Percentiles rank a stretch among this genome's conserved stretches.
Conservation (phyloP, 2,888 invertebrate genomes). For the Eupithecia inturbata region DNA sequence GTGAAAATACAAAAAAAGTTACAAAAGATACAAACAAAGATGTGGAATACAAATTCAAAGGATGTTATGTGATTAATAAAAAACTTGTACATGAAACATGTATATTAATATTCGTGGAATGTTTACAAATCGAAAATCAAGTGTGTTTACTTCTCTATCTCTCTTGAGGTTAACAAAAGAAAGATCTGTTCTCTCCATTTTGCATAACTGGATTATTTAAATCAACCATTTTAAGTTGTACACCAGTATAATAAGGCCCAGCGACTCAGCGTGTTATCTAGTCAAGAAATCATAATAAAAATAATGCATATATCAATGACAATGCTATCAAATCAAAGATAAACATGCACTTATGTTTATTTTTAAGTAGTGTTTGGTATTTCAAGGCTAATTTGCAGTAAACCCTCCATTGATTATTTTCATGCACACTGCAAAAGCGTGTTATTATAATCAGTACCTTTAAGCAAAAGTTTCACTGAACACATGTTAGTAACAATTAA, state of each 20-base stretch:
- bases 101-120: conserved; percentile 37
- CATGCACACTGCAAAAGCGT: conserved; percentile 49
- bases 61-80: conserved; percentile 19
- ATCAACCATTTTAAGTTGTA: background rate
- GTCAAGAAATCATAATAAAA: background rate
- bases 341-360: background rate
- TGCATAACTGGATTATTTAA: background rate
- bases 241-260: background rate
- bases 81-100: conserved; percentile 29
- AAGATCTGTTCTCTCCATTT: background rate
- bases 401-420: conserved; percentile 42
- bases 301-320: background rate
- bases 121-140: conserved; percentile 28
- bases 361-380: background rate
- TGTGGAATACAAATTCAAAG: conserved; percentile 26
- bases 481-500: background rate
- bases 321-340: background rate
- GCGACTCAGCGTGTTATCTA: background rate
- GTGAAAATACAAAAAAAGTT: conserved; percentile 27
- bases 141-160: background rate
- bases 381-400: background rate
- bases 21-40: conserved; percentile 14
- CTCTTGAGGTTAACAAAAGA: background rate
- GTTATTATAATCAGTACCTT: conserved; percentile 23
- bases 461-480: background rate